Evolutionary conservation across 2,888 invertebrate species (phyloP).

Genomic region (Nasonia oneida): DNA sequence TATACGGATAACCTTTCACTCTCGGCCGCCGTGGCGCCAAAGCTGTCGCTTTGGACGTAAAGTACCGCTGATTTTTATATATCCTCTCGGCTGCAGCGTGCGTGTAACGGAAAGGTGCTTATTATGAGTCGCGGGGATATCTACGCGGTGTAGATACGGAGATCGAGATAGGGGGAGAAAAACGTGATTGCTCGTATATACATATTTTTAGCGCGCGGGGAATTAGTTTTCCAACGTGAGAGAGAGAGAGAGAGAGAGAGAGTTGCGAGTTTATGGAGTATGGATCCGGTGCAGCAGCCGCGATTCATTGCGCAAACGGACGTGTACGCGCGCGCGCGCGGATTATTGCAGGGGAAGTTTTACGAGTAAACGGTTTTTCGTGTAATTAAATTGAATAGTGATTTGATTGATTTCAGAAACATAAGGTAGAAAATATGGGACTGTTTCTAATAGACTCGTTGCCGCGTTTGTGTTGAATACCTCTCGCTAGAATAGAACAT

Average conservation of each 20-base stretch:
- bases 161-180: constrained; percentile 4
- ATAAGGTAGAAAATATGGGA: no score
- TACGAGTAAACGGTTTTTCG: background rate
- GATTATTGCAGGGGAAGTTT: background rate
- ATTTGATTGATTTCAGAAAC: no score
- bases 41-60: background rate
- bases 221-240: constrained; percentile 30
- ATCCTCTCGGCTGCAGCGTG: background rate
- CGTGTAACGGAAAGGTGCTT: background rate
- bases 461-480: background rate
- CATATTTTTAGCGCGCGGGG: background rate
- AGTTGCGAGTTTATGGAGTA: constrained; percentile 21
- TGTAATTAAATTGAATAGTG: no score
- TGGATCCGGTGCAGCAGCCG: background rate
- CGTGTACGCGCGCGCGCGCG: background rate
- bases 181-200: background rate
- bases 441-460: background rate
- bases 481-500: background rate
- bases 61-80: background rate
- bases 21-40: background rate
- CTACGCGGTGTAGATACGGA: background rate
- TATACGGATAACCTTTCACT: background rate
- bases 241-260: background rate
- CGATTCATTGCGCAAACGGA: constrained; percentile 42
- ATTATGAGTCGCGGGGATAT: constrained; percentile 18